Evolutionary conservation across 2,888 invertebrate genomes (phyloP).

Genomic region (Oeneis ivallda): DNA sequence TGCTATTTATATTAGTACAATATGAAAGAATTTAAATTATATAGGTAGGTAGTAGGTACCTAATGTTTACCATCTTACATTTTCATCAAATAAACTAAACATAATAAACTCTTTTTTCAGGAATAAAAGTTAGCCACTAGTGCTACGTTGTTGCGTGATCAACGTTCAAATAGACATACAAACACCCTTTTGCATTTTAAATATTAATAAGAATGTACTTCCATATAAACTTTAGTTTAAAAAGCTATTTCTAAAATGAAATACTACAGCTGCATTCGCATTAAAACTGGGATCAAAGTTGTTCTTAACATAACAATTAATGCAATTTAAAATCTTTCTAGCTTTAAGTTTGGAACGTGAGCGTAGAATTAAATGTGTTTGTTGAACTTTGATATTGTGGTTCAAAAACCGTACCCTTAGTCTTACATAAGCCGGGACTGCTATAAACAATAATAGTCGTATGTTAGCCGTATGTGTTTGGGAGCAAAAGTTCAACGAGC

Average conservation of each 20-base stretch:
- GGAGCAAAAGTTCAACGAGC: background rate
- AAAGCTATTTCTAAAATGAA: background rate
- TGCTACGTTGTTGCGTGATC: too few species aligned
- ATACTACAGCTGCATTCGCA: background rate
- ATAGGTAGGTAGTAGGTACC: too few species aligned
- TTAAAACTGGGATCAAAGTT: background rate
- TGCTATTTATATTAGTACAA: too few species aligned
- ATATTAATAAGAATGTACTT: too few species aligned
- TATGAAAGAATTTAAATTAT: too few species aligned
- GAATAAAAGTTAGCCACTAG: too few species aligned
- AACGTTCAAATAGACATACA: too few species aligned
- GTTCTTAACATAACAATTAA: background rate
- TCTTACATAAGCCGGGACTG: background rate
- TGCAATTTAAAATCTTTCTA: slow-evolving; percentile 9
- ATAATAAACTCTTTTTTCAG: too few species aligned
- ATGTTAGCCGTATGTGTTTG: slow-evolving; percentile 3
- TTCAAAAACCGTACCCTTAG: slow-evolving; percentile 5
- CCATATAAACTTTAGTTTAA: background rate
- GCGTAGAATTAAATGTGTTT: slow-evolving; percentile 3
- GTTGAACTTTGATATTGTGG: slow-evolving; percentile 16
- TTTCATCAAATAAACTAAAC: too few species aligned
- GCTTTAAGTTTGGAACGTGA: slow-evolving; percentile 15
- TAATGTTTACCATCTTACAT: too few species aligned
- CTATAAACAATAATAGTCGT: background rate
- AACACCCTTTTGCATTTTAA: too few species aligned